Evolutionary conservation across 1,140 invertebrate genomes (phyloP).

Genomic region (Cardiocondyla obscurior): DNA sequence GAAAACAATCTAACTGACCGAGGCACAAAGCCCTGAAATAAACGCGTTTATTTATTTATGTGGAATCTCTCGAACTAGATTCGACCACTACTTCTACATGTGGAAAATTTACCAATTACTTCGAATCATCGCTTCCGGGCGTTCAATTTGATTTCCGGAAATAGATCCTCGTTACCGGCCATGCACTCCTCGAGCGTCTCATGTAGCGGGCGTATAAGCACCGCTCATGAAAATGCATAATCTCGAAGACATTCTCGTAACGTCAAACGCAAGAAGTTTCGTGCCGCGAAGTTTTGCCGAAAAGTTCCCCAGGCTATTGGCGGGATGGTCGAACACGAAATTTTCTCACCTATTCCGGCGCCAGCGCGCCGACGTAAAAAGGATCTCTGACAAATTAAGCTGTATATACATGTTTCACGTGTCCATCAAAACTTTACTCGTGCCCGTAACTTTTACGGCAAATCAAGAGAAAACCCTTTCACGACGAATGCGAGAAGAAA

Average conservation of each 20-base stretch:
- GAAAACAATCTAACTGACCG: background rate
- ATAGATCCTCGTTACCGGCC: background rate
- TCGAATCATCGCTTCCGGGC: background rate
- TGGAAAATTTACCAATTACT: background rate
- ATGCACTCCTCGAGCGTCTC: background rate
- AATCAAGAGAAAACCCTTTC: background rate
- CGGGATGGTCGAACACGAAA: background rate
- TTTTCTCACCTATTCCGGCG: constrained; percentile 24
- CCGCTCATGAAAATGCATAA: constrained; percentile 54
- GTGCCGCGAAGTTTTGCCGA: constrained; percentile 5
- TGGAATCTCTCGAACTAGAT: background rate
- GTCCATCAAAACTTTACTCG: constrained; percentile 23
- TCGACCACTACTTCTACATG: background rate
- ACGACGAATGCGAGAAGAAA: background rate
- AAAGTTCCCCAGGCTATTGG: constrained; percentile 15
- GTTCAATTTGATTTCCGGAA: constrained; percentile 2
- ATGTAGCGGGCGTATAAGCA: background rate
- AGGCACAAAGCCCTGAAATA: background rate
- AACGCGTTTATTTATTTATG: background rate
- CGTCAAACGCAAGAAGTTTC: constrained; percentile 30
- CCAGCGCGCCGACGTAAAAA: background rate
- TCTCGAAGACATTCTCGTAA: constrained; percentile 30
- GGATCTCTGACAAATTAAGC: constrained; percentile 35
- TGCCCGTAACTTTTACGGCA: constrained; percentile 1
- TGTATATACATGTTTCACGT: constrained; percentile 7